Percentiles rank a stretch among this genome's conserved stretches.
These are phyloP conservation scores for Watsonalla binaria DNA, from an alignment of 2,888 invertebrate species.

Conservation along the genomic window DNA sequence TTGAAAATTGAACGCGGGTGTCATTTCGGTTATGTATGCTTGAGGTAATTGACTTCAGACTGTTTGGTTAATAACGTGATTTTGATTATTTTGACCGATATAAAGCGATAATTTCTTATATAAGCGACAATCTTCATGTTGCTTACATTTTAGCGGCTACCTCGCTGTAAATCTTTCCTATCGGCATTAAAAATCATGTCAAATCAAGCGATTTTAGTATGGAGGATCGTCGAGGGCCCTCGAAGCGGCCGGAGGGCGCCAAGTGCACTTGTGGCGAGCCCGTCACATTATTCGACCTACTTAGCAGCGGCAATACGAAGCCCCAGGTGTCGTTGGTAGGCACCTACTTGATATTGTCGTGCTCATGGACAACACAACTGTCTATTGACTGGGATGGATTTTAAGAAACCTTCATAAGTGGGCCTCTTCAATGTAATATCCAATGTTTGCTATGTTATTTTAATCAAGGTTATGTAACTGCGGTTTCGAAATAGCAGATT, in stretches of 20 bases:
- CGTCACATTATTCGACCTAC: slow-evolving; percentile 76
- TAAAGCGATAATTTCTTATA: too few relatives aligned
- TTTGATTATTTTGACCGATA: too few relatives aligned
- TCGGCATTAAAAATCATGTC: slow-evolving; percentile 75
- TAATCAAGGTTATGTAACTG: too few relatives aligned
- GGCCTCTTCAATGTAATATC: too few relatives aligned
- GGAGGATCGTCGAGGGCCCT: slow-evolving; percentile 59
- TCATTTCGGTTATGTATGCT: too few relatives aligned
- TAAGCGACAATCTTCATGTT: too few relatives aligned
- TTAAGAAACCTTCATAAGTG: not conserved
- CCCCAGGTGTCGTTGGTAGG: slow-evolving; percentile 54
- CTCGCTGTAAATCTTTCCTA: slow-evolving; percentile 36
- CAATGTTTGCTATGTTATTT: too few relatives aligned
- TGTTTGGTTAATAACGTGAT: too few relatives aligned
- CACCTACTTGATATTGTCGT: slow-evolving; percentile 47
- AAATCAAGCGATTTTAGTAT: slow-evolving; percentile 74
- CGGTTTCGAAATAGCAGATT: too few relatives aligned
- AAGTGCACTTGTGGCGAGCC: slow-evolving; percentile 60
- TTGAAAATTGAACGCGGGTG: too few relatives aligned
- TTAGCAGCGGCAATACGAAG: slow-evolving; percentile 54
- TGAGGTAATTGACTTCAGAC: too few relatives aligned
- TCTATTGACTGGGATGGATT: not conserved
- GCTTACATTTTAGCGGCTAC: not conserved
- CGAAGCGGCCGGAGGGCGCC: slow-evolving; percentile 46
- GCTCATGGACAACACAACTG: slow-evolving; percentile 25